Evolutionary conservation across 2,888 invertebrate genomes (phyloP).

Genomic region (Nemotelus nigrinus): DNA sequence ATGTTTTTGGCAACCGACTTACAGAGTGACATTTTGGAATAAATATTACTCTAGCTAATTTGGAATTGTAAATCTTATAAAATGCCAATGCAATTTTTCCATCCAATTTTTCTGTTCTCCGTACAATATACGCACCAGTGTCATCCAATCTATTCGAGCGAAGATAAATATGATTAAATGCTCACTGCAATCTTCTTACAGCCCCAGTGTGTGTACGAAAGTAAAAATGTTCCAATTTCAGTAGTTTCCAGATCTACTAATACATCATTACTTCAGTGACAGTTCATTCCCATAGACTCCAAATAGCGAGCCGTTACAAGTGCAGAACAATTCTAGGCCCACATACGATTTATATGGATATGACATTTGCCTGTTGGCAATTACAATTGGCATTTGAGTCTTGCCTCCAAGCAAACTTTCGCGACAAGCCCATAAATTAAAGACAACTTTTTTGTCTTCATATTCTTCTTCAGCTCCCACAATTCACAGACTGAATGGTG

Average conservation of each 20-base stretch:
- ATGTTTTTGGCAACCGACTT: conserved; percentile 23
- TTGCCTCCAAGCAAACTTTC: background rate
- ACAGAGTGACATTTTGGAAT: background rate
- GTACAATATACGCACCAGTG: too few species aligned
- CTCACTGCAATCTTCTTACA: conserved; percentile 6
- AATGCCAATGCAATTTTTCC: background rate
- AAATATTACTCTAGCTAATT: too few species aligned
- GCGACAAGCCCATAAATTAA: conserved; percentile 23
- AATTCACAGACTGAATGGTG: conserved; percentile 20
- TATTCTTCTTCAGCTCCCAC: conserved; percentile 9
- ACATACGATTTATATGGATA: conserved; percentile 30
- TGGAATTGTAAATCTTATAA: conserved; percentile 10
- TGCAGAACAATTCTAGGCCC: conserved; percentile 11
- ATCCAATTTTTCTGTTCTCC: too few species aligned
- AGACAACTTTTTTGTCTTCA: background rate
- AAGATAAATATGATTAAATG: conserved; percentile 1
- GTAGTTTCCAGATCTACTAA: background rate
- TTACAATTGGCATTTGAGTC: conserved; percentile 10
- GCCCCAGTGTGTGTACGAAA: background rate
- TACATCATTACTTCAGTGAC: conserved; percentile 31
- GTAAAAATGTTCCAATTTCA: too few species aligned
- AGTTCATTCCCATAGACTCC: background rate
- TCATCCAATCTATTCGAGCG: background rate
- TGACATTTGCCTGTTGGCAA: conserved; percentile 14
- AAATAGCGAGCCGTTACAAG: background rate